Evolutionary conservation across 2,113 vertebrate species (phyloP), one percentile per base, ranked within the genome.

Genomic region (Urocynchramus pylzowi): DNA sequence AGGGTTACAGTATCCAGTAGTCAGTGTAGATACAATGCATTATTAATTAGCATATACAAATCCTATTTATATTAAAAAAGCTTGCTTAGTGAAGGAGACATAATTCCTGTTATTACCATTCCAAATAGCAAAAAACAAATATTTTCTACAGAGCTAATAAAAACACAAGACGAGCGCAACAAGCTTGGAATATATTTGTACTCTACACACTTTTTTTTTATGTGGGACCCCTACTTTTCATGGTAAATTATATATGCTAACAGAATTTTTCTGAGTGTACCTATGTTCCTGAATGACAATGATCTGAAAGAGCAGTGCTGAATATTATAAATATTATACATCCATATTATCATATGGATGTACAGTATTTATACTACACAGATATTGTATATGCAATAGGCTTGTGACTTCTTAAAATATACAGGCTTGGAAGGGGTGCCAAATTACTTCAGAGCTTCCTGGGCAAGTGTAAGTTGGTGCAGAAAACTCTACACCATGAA

Each of bases 31-130:
- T 59, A 59, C 13, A 89, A 91, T 96, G 73, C 84, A 95, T 96
- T 95, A 96, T 95, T 95, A 96, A 97, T 95, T 96, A 95, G 64
- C 64, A 89, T 87, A 92, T 70, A 91, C 73, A 95, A 97, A 95
- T 89, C 76, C 83, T 89, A 90, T 97, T 94, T 95, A 92, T 97
- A 96, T 96, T 96, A 68, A 90, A 95, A 94, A 96, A 84, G 68
- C 80, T 90, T 95, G 91, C 49, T 94, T 95, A 94, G 68, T 68
- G 93, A 93, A 95, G 89, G 77, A 89, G 52, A 96, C 41, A 60
- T 95, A 93, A 97, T 91, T 95, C 91, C 52, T 64, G 22, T 89
- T 94, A 95, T 95, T 97, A 92, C 52, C 33, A 84, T 87, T 37
- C 56, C 89, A 95, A 92, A 92, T 8, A 93, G 56, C 73, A 87